A percentile compares a stretch with the other conserved stretches of the same genome.
Evolutionary conservation across 2,888 invertebrate genomes (phyloP).

Genomic region (Cryptocheilus praepositus): DNA sequence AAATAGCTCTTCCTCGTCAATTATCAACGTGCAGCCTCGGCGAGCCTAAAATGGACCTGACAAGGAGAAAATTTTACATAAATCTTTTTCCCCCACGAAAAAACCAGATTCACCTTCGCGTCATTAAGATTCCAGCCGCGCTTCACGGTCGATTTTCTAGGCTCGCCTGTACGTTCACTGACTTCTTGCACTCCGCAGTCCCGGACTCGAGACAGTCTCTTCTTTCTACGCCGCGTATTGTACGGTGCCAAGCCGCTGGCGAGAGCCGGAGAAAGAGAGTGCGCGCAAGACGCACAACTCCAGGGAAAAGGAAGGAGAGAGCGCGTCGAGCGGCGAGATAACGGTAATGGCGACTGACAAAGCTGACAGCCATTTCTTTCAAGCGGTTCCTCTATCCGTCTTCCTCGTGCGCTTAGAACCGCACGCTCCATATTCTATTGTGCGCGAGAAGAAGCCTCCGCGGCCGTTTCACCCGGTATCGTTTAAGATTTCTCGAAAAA

Average conservation of each 20-base stretch:
- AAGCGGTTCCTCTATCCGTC: conserved; percentile 20
- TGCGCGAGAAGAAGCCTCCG: conserved; percentile 25
- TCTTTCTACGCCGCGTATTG: conserved; percentile 2
- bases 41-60: too few relatives aligned
- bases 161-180: conserved; percentile 14
- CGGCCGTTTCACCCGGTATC: conserved; percentile 16
- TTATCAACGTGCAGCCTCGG: too few relatives aligned
- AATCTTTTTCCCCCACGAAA: neutral
- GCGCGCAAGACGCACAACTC: too few relatives aligned
- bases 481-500: conserved; percentile 9
- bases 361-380: conserved; percentile 47
- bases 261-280: too few relatives aligned
- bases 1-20: too few relatives aligned
- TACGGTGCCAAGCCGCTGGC: too few relatives aligned
- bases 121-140: conserved; percentile 26
- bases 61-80: neutral
- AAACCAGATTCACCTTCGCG: conserved; percentile 7
- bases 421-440: conserved; percentile 43
- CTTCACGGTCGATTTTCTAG: conserved; percentile 13
- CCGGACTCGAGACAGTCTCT: conserved; percentile 17
- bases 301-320: neutral
- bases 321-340: conserved; percentile 46
- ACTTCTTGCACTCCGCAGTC: conserved; percentile 9
- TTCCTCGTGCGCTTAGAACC: conserved; percentile 4
- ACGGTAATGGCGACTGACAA: conserved; percentile 52